These are phyloP conservation scores for Zoanthus sansibaricus DNA, from an alignment of 92 coral and sea anemone species.

Conservation along the genomic window DNA sequence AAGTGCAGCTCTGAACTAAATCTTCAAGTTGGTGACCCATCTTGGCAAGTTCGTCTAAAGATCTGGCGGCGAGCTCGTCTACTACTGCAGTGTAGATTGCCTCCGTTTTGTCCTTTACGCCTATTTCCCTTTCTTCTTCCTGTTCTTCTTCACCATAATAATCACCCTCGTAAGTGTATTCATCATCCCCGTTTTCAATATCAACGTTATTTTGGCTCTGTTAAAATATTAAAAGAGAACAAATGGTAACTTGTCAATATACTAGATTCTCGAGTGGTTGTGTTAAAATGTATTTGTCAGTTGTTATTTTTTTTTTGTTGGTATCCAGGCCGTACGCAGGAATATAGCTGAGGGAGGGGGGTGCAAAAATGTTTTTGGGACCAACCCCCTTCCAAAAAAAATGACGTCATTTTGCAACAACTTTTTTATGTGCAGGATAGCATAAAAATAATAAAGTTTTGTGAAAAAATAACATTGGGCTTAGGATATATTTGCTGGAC, in stretches of 20 bases:
- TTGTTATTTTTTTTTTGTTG: no score
- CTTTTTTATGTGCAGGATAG: no score
- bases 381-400: no score
- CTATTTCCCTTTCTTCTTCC: background rate
- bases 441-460: no score
- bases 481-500: no score
- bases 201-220: background rate
- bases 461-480: no score
- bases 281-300: background rate
- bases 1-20: conserved; percentile 22
- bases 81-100: conserved; percentile 2
- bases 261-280: background rate
- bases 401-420: no score
- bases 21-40: conserved; percentile 36
- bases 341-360: no score
- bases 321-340: no score
- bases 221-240: background rate
- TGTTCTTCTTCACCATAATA: background rate
- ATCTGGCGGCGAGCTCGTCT: conserved; percentile 26
- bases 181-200: background rate
- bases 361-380: no score
- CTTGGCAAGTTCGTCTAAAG: background rate
- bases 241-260: background rate
- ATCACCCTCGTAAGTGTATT: background rate
- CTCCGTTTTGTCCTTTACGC: conserved; percentile 12